These are phyloP conservation scores for Azemiops feae DNA, from an alignment of 2,113 vertebrate genomes.

Conservation along the genomic window DNA sequence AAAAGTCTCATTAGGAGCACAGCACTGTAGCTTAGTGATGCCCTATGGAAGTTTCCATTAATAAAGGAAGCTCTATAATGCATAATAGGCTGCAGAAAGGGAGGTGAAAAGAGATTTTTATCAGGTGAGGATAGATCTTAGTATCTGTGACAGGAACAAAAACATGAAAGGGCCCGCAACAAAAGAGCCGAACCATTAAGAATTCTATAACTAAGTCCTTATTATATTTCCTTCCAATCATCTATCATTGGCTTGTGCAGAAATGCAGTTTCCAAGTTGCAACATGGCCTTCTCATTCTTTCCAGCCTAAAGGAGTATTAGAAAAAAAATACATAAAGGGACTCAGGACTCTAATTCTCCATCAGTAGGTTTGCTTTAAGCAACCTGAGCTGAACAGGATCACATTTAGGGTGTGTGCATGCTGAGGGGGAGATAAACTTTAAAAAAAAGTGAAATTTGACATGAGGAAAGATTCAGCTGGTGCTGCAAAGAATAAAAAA, in stretches of 20 bases:
- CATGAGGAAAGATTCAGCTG: background rate
- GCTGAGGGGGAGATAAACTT: background rate
- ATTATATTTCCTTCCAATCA: background rate
- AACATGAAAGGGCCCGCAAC: background rate
- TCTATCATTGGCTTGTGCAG: background rate
- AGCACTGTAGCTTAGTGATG: background rate
- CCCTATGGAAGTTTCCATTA: background rate
- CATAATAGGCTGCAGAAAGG: background rate
- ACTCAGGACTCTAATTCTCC: background rate
- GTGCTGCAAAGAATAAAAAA: background rate
- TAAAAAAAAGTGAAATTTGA: background rate
- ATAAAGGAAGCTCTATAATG: background rate
- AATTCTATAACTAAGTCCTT: background rate
- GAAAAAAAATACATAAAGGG: background rate
- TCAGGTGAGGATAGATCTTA: background rate
- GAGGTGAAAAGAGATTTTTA: background rate
- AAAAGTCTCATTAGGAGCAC: background rate
- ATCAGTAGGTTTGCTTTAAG: background rate
- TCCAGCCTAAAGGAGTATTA: background rate
- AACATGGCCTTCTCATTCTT: background rate
- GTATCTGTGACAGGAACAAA: background rate
- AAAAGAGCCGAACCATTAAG: background rate
- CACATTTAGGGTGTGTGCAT: background rate
- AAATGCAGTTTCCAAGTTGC: background rate
- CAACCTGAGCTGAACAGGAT: background rate